phyloP scores from a whole-genome alignment of 2,797 vertebrate genomes.

The Parauchenoglanis punctatus region DNA sequence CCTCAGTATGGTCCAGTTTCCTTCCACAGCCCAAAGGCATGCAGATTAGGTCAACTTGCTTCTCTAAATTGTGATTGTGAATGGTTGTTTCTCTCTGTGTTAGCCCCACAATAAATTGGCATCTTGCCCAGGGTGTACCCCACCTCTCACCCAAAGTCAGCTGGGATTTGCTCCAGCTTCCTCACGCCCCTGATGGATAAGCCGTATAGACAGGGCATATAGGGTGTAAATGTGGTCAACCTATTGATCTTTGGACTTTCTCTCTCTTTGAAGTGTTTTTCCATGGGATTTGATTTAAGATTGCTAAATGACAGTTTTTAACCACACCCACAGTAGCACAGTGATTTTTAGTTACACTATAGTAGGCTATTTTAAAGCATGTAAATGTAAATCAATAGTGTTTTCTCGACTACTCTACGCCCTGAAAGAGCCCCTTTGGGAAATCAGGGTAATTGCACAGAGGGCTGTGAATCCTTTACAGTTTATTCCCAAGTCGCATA shows the following conservation, averaged over 20 bases:
- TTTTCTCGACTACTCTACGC: background rate
- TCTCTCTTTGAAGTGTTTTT: background rate
- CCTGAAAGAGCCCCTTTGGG: background rate
- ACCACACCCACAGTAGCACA: background rate
- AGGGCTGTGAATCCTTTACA: background rate
- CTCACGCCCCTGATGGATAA: too few species aligned
- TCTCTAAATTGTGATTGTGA: too few species aligned
- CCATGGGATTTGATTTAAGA: background rate
- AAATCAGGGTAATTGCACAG: background rate
- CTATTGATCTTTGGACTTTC: background rate
- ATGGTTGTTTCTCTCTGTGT: too few species aligned
- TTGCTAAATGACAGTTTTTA: background rate
- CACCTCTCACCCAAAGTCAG: too few species aligned
- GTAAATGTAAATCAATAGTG: background rate
- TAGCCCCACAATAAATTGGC: too few species aligned
- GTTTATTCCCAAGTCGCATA: background rate
- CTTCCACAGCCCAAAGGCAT: too few species aligned
- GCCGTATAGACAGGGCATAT: background rate
- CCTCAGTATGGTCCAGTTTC: too few species aligned
- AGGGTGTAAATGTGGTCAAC: background rate
- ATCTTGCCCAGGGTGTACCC: too few species aligned
- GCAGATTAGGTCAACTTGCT: too few species aligned
- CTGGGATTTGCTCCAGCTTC: too few species aligned
- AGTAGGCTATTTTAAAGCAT: background rate
- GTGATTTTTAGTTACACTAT: background rate